Evolutionary conservation across 2,797 vertebrate species (phyloP).

Genomic region (Hyperoplus immaculatus): DNA sequence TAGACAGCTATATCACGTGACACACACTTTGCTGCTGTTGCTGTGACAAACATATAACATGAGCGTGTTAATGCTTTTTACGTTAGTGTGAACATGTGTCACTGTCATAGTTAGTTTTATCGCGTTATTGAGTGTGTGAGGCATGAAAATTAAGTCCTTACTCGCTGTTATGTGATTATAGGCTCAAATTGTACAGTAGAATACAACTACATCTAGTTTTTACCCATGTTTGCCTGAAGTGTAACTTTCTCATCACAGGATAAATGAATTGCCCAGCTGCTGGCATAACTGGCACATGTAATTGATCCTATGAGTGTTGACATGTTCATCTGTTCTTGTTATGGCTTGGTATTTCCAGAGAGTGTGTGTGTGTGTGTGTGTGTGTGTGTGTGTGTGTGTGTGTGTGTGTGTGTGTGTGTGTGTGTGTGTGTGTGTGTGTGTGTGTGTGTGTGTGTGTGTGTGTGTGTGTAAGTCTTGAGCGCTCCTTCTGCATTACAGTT

Average conservation of each 20-base stretch:
- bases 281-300: constrained; percentile 9
- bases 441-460: not conserved
- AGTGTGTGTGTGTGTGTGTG: too few species aligned
- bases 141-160: constrained; percentile 2
- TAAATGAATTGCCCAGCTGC: constrained; percentile 34
- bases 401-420: too few species aligned
- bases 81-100: not conserved
- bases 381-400: too few species aligned
- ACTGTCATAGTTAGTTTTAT: constrained; percentile 11
- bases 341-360: constrained; percentile 14
- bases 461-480: constrained; percentile 8
- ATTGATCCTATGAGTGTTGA: constrained; percentile 31
- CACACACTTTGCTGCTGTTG: constrained; percentile 5
- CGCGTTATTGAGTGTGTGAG: constrained; percentile 1
- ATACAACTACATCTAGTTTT: not conserved
- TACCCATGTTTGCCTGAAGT: not conserved
- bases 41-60: constrained; percentile 50
- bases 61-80: constrained; percentile 51
- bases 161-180: not conserved
- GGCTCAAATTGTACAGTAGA: constrained; percentile 7
- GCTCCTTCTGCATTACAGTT: constrained; percentile 2
- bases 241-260: constrained; percentile 10
- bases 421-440: too few species aligned
- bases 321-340: constrained; percentile 34
- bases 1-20: constrained; percentile 32